A percentile compares a stretch with the other conserved stretches of the same genome.
Evolutionary conservation across 2,888 invertebrate species (phyloP).

Genomic region (Syrista parreyssii): DNA sequence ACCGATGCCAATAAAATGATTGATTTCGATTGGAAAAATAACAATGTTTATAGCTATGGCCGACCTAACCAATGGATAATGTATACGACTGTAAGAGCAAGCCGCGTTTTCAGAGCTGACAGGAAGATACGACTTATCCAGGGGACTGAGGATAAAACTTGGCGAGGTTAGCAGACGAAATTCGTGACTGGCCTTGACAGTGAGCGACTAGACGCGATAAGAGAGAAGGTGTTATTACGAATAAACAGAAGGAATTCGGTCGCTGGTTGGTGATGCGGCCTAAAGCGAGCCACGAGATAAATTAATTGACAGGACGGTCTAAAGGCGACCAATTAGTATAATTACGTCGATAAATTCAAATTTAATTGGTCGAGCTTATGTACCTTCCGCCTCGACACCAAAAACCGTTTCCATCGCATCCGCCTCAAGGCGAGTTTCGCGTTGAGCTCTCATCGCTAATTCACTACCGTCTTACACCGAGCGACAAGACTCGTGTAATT

Average conservation of each 20-base stretch:
- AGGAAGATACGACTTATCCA: too few species aligned
- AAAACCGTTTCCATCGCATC: neutral
- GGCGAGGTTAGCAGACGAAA: neutral
- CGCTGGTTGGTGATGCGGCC: neutral
- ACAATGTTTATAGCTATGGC: too few species aligned
- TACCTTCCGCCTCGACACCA: neutral
- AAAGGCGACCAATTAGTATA: constrained; percentile 48
- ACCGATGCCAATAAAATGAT: neutral
- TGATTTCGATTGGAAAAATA: neutral
- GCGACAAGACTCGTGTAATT: too few species aligned
- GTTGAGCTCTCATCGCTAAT: neutral
- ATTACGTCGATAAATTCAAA: constrained; percentile 46
- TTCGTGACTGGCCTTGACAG: constrained; percentile 14
- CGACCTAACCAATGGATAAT: too few species aligned
- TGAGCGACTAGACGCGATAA: neutral
- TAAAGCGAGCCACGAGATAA: constrained; percentile 27
- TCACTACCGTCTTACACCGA: too few species aligned
- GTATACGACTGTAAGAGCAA: too few species aligned
- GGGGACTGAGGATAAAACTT: too few species aligned
- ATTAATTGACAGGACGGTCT: constrained; percentile 36
- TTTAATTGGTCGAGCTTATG: constrained; percentile 38
- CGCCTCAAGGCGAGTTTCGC: neutral
- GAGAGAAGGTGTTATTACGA: constrained; percentile 16
- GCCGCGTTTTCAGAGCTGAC: too few species aligned
- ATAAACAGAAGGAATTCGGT: constrained; percentile 18